A percentile compares a stretch with the other conserved stretches of the same genome.
These are phyloP conservation scores for Leptinotarsa defecta DNA, from an alignment of 1,140 invertebrate genomes.

Conservation along the genomic window DNA sequence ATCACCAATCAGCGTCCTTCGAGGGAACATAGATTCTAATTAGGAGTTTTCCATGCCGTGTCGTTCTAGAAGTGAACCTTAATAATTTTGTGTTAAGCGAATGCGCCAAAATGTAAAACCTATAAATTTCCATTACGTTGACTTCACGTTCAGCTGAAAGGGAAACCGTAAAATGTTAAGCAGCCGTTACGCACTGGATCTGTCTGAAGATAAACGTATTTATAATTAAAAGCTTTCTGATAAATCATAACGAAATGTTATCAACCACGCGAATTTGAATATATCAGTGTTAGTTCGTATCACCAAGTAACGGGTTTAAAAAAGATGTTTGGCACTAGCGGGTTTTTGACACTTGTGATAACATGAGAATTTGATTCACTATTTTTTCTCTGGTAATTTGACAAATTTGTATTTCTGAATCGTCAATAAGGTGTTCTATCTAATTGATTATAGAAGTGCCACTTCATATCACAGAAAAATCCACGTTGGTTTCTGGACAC, in stretches of 20 bases:
- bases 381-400: too few relatives aligned
- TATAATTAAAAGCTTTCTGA: conserved; percentile 28
- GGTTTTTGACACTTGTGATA: too few relatives aligned
- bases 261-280: not conserved
- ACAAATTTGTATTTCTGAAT: too few relatives aligned
- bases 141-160: conserved; percentile 1
- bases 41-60: conserved; percentile 15
- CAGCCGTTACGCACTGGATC: conserved; percentile 14
- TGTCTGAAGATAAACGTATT: not conserved
- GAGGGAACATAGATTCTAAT: conserved; percentile 21
- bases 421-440: too few relatives aligned
- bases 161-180: conserved; percentile 35
- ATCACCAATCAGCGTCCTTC: conserved; percentile 20
- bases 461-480: too few relatives aligned
- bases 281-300: too few relatives aligned
- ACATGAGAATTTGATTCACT: too few relatives aligned
- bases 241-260: not conserved
- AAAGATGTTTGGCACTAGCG: too few relatives aligned
- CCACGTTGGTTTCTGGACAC: too few relatives aligned
- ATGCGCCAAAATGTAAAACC: conserved; percentile 22
- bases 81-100: conserved; percentile 20
- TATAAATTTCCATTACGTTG: conserved; percentile 15
- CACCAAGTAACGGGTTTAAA: too few relatives aligned
- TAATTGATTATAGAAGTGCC: too few relatives aligned
- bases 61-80: conserved; percentile 23